phyloP scores from a whole-genome alignment of 2,888 invertebrate genomes.

The Lissocephala sabroskyi region DNA sequence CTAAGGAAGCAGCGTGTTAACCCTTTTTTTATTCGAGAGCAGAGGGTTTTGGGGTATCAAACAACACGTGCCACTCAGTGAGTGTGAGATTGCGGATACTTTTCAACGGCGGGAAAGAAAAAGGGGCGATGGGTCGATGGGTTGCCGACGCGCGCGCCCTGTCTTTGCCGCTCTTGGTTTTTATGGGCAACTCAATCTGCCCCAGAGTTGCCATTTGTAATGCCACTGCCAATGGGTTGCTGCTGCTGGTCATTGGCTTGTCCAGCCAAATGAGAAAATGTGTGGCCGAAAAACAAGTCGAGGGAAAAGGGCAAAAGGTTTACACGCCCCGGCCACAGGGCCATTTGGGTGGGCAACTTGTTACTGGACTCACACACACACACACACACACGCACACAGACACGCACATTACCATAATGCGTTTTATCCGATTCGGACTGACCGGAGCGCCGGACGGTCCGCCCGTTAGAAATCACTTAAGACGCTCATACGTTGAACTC shows the following conservation, averaged over 20 bases:
- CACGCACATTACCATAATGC: slow-evolving; percentile 58
- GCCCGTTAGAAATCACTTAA: slow-evolving; percentile 52
- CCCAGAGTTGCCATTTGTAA: slow-evolving; percentile 1
- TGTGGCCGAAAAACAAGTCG: no score
- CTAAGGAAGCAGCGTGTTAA: slow-evolving; percentile 15
- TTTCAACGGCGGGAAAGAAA: slow-evolving; percentile 12
- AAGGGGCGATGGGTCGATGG: no score
- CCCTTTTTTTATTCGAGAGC: slow-evolving; percentile 43
- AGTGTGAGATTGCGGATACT: slow-evolving; percentile 43
- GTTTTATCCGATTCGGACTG: slow-evolving; percentile 35
- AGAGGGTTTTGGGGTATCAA: slow-evolving; percentile 14
- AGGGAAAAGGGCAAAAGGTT: slow-evolving; percentile 3
- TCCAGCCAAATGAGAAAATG: background rate
- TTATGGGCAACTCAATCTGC: slow-evolving; percentile 1
- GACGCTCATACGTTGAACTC: slow-evolving; percentile 16
- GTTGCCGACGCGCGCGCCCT: no score
- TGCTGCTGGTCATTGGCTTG: slow-evolving; percentile 46
- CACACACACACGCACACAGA: no score
- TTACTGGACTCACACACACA: no score
- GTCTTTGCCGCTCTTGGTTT: no score
- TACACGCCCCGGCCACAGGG: background rate
- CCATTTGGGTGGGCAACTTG: slow-evolving; percentile 32
- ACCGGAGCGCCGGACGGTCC: slow-evolving; percentile 5
- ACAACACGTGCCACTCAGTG: slow-evolving; percentile 50
- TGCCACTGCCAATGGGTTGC: slow-evolving; percentile 24